These are phyloP conservation scores for Actias luna DNA, from an alignment of 2,888 invertebrate species.

Conservation along the genomic window DNA sequence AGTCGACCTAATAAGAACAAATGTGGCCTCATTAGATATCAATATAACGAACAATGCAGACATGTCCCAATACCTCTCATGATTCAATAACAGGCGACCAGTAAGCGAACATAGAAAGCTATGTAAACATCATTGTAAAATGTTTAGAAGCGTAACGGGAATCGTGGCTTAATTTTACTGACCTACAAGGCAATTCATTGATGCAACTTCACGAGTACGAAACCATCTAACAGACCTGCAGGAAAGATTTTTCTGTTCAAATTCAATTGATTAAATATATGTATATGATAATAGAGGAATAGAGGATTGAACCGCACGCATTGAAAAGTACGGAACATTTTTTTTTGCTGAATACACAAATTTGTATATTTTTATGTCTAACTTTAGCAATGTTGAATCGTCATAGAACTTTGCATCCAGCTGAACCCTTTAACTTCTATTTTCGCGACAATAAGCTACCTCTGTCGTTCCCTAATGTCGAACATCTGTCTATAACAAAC, in stretches of 20 bases:
- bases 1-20: slow-evolving; percentile 1
- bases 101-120: slow-evolving; percentile 34
- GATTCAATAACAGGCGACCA: slow-evolving; percentile 9
- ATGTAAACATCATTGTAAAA: slow-evolving; percentile 30
- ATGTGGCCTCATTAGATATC: background rate
- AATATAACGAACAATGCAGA: slow-evolving; percentile 7
- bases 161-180: slow-evolving; percentile 69
- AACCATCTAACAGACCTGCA: slow-evolving; percentile 76
- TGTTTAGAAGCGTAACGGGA: slow-evolving; percentile 35
- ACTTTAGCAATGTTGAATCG: too few species aligned
- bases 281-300: too few species aligned
- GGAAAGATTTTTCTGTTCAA: slow-evolving; percentile 51
- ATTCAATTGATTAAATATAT: slow-evolving; percentile 7
- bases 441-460: too few species aligned
- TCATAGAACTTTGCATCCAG: too few species aligned
- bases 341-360: too few species aligned
- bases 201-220: slow-evolving; percentile 72
- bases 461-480: too few species aligned
- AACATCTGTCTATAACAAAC: too few species aligned
- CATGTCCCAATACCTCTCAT: slow-evolving; percentile 3
- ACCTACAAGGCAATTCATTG: slow-evolving; percentile 77
- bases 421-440: too few species aligned
- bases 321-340: too few species aligned
- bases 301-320: too few species aligned
- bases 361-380: too few species aligned